A percentile compares a stretch with the other conserved stretches of the same genome.
phyloP scores from a whole-genome alignment of 1,140 invertebrate species.

The Drosophila sucinea region DNA sequence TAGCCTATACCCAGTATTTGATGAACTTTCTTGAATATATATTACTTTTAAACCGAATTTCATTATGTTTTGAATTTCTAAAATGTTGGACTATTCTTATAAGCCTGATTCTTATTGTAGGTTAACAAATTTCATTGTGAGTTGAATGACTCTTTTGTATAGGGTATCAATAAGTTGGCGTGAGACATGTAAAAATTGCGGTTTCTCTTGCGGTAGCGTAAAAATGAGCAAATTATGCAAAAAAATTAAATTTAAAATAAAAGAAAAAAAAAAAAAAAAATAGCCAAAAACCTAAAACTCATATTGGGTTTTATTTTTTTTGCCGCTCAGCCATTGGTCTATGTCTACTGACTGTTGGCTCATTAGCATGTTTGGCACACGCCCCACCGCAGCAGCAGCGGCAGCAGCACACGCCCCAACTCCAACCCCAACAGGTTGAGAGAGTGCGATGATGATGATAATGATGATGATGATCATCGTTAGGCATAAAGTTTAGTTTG shows the following conservation, averaged over 20 bases:
- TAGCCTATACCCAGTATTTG: too few relatives aligned
- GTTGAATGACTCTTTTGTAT: neutral
- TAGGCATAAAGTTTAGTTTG: neutral
- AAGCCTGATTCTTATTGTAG: too few relatives aligned
- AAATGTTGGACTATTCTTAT: too few relatives aligned
- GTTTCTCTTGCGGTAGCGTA: conserved; percentile 61
- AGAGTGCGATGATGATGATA: conserved; percentile 32
- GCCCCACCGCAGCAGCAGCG: conserved; percentile 62
- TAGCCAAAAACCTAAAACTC: conserved; percentile 50
- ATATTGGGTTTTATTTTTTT: conserved; percentile 60
- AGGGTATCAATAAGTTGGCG: conserved; percentile 39
- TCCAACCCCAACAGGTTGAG: conserved; percentile 39
- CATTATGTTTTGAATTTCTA: too few relatives aligned
- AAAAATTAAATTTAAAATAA: conserved; percentile 27
- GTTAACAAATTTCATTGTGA: too few relatives aligned
- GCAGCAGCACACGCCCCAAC: conserved; percentile 66
- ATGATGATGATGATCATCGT: conserved; percentile 40
- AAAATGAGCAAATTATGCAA: conserved; percentile 68
- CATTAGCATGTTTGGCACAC: conserved; percentile 77
- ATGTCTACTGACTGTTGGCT: conserved; percentile 71
- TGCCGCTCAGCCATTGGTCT: conserved; percentile 66
- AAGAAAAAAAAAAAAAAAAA: conserved; percentile 34
- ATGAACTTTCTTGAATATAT: too few relatives aligned
- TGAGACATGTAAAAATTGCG: conserved; percentile 59
- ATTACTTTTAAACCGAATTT: too few relatives aligned